phyloP scores from a whole-genome alignment of 2,113 vertebrate species.

The Ascaphus truei region DNA sequence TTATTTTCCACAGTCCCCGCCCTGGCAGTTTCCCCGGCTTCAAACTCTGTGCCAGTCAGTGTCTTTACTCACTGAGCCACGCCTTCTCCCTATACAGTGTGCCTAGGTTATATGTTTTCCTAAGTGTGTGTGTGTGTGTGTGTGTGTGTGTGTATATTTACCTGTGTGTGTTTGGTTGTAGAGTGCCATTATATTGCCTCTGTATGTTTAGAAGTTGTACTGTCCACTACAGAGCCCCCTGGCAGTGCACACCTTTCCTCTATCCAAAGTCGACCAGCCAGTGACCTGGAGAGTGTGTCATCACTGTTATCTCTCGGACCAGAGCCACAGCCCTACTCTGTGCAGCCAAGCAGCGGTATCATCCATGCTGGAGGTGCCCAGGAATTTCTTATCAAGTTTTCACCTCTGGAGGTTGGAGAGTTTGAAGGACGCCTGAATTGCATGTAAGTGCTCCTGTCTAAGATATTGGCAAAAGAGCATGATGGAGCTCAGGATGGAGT shows the following conservation, averaged over 20 bases:
- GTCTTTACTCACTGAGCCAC: no score
- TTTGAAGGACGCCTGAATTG: slow-evolving; percentile 70
- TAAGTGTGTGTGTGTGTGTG: no score
- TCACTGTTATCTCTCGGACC: slow-evolving; percentile 20
- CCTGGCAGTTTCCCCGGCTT: no score
- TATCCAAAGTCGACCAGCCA: slow-evolving; percentile 26
- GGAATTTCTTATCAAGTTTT: slow-evolving; percentile 70
- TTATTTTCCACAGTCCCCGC: no score
- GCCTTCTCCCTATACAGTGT: no score
- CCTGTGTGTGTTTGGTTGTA: no score
- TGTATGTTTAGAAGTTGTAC: no score
- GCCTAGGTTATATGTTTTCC: no score
- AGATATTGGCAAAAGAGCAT: neutral
- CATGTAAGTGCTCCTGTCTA: slow-evolving; percentile 65
- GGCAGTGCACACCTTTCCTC: neutral
- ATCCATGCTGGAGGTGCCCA: slow-evolving; percentile 59
- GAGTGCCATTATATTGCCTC: no score
- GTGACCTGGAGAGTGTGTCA: slow-evolving; percentile 32
- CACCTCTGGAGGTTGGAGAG: slow-evolving; percentile 59
- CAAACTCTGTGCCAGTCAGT: no score
- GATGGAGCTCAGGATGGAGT: neutral
- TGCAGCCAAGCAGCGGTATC: slow-evolving; percentile 65
- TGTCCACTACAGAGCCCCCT: neutral
- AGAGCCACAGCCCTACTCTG: slow-evolving; percentile 48
- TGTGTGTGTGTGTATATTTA: no score